Conservation (phyloP, 2,888 invertebrate genomes). For the Tiliacea aurago region DNA sequence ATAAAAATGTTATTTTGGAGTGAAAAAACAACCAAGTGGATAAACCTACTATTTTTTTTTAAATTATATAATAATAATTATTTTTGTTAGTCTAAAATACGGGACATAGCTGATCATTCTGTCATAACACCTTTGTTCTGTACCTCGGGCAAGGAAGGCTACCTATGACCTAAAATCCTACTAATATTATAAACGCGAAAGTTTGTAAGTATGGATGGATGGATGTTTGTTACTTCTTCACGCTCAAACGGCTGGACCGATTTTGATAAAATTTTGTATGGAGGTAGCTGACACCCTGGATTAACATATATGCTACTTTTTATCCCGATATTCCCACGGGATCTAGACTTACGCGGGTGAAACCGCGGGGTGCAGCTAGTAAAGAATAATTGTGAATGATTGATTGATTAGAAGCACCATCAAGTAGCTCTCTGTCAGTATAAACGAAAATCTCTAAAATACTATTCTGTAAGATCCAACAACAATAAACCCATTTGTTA, state of each 20-base stretch:
- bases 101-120: neutral
- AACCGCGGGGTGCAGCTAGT: too few species aligned
- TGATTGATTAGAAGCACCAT: neutral
- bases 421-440: neutral
- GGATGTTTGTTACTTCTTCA: too few species aligned
- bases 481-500: constrained; percentile 1
- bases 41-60: neutral
- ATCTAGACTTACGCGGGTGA: too few species aligned
- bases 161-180: too few species aligned
- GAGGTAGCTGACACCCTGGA: too few species aligned
- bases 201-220: too few species aligned
- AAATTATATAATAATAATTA: neutral
- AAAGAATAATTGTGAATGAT: neutral
- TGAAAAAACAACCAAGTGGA: neutral
- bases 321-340: too few species aligned
- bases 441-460: neutral
- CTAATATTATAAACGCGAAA: too few species aligned
- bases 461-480: neutral
- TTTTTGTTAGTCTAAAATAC: neutral
- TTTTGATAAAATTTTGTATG: too few species aligned
- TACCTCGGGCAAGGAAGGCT: too few species aligned
- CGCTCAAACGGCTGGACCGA: too few species aligned
- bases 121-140: neutral
- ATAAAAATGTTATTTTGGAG: neutral
- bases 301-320: too few species aligned